phyloP scores from a whole-genome alignment of 2,888 invertebrate genomes.

The Priocnemis perturbator region DNA sequence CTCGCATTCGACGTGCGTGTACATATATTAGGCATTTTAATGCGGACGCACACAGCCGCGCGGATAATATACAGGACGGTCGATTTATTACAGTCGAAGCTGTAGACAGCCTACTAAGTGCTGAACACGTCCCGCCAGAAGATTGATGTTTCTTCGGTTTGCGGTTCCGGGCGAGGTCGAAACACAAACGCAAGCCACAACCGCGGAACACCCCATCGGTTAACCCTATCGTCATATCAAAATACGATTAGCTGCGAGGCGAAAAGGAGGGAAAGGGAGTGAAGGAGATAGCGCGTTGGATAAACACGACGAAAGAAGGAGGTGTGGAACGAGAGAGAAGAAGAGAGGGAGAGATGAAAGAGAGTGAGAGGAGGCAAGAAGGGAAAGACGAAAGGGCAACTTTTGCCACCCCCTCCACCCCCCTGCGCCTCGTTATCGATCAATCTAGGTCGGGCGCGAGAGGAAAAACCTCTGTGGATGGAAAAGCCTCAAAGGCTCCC shows the following conservation, averaged over 20 bases:
- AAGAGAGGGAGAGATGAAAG: background rate
- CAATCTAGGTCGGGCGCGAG: slow-evolving; percentile 17
- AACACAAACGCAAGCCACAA: slow-evolving; percentile 30
- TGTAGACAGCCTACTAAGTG: slow-evolving; percentile 49
- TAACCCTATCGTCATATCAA: slow-evolving; percentile 50
- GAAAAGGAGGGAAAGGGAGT: slow-evolving; percentile 23
- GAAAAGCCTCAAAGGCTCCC: slow-evolving; percentile 29
- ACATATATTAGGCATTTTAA: too few relatives aligned
- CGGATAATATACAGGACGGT: slow-evolving; percentile 17
- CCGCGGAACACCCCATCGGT: slow-evolving; percentile 35
- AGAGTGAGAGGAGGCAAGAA: background rate
- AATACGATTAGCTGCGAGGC: slow-evolving; percentile 43
- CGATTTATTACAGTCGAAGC: slow-evolving; percentile 51
- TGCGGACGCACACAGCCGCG: background rate
- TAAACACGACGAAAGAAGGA: slow-evolving; percentile 18
- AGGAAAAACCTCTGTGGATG: slow-evolving; percentile 2
- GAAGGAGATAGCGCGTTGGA: slow-evolving; percentile 20
- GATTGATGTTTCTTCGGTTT: slow-evolving; percentile 56
- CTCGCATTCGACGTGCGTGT: too few relatives aligned
- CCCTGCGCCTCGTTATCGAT: slow-evolving; percentile 30
- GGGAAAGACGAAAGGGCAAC: slow-evolving; percentile 1
- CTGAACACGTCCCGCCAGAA: slow-evolving; percentile 50
- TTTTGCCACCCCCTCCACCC: slow-evolving; percentile 5
- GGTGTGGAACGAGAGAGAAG: background rate
- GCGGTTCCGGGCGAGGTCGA: slow-evolving; percentile 36